Evolutionary conservation across 2,888 invertebrate species (phyloP).

Genomic region (Punctoribates punctum): DNA sequence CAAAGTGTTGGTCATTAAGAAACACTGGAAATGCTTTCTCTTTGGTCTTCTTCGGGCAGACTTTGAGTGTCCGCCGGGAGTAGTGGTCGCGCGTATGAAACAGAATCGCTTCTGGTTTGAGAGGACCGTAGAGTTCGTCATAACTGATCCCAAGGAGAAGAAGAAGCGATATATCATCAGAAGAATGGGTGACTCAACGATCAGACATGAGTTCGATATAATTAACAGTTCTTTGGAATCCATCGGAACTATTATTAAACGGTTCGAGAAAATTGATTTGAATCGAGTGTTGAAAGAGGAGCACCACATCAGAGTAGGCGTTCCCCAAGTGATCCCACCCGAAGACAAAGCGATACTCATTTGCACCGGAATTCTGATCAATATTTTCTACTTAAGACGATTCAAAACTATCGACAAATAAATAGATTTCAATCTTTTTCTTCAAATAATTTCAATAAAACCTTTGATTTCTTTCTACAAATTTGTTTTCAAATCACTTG

Average conservation of each 20-base stretch:
- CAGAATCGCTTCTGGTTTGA: neutral
- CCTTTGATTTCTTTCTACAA: too few relatives aligned
- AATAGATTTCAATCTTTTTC: too few relatives aligned
- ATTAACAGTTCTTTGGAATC: neutral
- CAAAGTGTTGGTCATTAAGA: neutral
- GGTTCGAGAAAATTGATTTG: constrained; percentile 4
- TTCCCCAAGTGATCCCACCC: neutral
- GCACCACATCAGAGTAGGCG: neutral
- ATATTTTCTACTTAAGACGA: constrained; percentile 2
- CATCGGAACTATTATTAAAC: constrained; percentile 1
- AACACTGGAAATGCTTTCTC: neutral
- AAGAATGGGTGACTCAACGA: neutral
- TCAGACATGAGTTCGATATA: constrained; percentile 26
- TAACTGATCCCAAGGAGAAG: neutral
- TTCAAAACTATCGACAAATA: neutral
- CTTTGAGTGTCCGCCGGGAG: constrained; percentile 29
- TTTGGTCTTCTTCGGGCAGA: neutral
- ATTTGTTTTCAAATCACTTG: too few relatives aligned
- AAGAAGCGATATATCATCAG: neutral
- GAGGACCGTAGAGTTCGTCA: neutral
- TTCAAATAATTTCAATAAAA: too few relatives aligned
- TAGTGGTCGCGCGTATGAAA: neutral
- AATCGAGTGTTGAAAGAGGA: neutral
- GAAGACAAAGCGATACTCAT: neutral
- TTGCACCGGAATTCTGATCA: neutral